Evolutionary conservation across 2,113 vertebrate species (phyloP), one percentile per base, ranked within the genome.

Genomic region (Bolborhynchus lineola): DNA sequence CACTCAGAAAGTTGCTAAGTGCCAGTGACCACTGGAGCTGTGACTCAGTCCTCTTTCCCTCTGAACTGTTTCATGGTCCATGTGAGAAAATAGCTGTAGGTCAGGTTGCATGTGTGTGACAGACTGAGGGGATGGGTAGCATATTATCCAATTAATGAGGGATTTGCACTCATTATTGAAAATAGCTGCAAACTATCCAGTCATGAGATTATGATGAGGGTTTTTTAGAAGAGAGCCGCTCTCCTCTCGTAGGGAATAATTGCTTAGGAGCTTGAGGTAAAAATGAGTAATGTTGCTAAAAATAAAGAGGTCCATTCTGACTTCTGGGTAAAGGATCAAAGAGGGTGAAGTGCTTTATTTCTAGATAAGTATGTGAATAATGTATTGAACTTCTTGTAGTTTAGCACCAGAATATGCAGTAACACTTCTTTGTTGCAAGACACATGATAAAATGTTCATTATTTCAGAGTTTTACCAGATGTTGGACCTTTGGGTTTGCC

Each of bases 171-270:
- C 68, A 57, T 82, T 82, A 71, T 39, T 74, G 68, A 86, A 91
- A 91, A 80, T 20, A 88, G 82, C 75, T 90, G 92, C 53, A 88
- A 90, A 82, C 63, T 77, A 35, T 80, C 63, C 63, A 77, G 91
- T 59, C 53, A 23, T 72, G 28, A 75, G 55, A 18, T 81, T 88
- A 33, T 64, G 37, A 7, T 44, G 52, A 81, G 13, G 33, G 28
- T 55, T 31, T 86, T 95, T 74, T 77, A 6, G 29, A 50, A 80
- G 63, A 86, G 46, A 70, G 35, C 31, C 53, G 23, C 68, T 88
- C 87, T 80, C 59, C 16, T 90, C 71, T 95, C 1, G 0, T 28
- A 67, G 53, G 50, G 67, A 70, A 31, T 91, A 19, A 83, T 90
- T 96, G 85, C 50, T 74, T 85, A 28, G 10, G 67, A 82, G 67